These are phyloP conservation scores for Cephus pulcher DNA, from an alignment of 2,888 invertebrate species.

Conservation along the genomic window DNA sequence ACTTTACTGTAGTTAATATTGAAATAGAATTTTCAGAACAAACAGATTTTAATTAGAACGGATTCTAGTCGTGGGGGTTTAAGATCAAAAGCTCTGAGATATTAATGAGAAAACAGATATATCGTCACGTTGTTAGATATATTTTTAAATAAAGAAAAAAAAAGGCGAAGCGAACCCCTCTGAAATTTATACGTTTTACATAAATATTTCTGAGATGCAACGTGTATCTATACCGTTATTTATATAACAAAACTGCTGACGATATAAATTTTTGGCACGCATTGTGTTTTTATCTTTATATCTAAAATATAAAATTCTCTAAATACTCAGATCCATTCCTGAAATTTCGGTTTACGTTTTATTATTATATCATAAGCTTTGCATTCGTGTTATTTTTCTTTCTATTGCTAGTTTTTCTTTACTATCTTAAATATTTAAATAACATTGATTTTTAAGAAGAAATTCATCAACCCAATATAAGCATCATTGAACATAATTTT, in stretches of 20 bases:
- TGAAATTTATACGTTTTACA: background rate
- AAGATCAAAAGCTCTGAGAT: background rate
- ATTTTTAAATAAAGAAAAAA: background rate
- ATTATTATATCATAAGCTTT: background rate
- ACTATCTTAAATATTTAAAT: no score
- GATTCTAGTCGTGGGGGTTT: background rate
- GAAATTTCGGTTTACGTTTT: background rate
- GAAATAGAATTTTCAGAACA: background rate
- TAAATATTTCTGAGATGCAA: background rate
- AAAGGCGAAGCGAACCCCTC: background rate
- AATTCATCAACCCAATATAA: background rate
- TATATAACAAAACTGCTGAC: background rate
- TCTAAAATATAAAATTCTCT: background rate
- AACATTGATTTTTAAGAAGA: no score
- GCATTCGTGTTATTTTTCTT: background rate
- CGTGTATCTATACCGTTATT: background rate
- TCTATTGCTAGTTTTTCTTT: background rate
- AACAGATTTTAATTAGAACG: background rate
- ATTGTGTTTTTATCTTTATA: background rate
- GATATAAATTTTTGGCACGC: constrained; percentile 1
- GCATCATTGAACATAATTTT: background rate
- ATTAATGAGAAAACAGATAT: background rate
- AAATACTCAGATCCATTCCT: background rate
- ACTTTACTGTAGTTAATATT: background rate
- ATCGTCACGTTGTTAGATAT: background rate